phyloP scores from a whole-genome alignment of 2,888 invertebrate genomes.

The Macropis europaea region DNA sequence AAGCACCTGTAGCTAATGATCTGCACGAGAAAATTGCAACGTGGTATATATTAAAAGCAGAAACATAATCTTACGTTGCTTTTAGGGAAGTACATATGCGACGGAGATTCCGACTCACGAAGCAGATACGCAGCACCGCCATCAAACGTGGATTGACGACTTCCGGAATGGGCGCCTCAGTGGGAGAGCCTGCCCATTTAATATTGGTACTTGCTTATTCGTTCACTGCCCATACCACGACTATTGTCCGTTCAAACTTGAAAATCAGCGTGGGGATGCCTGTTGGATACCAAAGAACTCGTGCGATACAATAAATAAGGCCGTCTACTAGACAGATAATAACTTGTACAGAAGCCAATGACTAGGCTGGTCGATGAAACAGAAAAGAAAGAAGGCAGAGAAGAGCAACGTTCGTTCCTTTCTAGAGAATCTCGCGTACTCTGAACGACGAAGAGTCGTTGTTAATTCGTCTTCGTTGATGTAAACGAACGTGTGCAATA shows the following conservation, averaged over 20 bases:
- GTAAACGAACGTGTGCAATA: background rate
- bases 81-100: constrained; percentile 90
- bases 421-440: background rate
- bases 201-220: constrained; percentile 65
- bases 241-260: constrained; percentile 56
- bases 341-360: constrained; percentile 29
- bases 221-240: constrained; percentile 71
- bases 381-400: background rate
- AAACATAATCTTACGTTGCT: too few relatives aligned
- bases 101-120: constrained; percentile 84
- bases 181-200: constrained; percentile 73
- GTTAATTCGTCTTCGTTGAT: background rate
- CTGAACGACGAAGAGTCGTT: background rate
- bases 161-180: constrained; percentile 73
- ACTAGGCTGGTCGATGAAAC: background rate
- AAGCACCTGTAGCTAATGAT: too few relatives aligned
- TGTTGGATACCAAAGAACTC: constrained; percentile 67
- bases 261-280: constrained; percentile 45
- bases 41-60: too few relatives aligned
- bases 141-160: constrained; percentile 73
- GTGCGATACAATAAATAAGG: constrained; percentile 36
- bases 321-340: constrained; percentile 13
- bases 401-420: constrained; percentile 15
- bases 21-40: too few relatives aligned
- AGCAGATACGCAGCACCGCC: constrained; percentile 81